phyloP scores from a whole-genome alignment of 2,113 vertebrate genomes.

The Ictidomys tridecemlineatus region DNA sequence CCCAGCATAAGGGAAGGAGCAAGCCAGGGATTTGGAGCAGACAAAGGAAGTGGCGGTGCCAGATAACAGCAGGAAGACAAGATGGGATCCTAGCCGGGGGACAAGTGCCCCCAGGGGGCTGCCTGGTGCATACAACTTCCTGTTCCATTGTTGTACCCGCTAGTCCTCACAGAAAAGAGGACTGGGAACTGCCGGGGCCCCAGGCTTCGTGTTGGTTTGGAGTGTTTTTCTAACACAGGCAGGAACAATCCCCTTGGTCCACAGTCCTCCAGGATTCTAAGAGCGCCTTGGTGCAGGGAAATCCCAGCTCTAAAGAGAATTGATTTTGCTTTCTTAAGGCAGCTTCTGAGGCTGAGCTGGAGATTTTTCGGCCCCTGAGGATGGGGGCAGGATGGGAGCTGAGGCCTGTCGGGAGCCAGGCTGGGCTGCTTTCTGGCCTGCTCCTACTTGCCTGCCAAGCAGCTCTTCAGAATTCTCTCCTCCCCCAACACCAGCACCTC shows the following conservation, averaged over 20 bases:
- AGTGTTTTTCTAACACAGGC: constrained; percentile 70
- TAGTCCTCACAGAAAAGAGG: constrained; percentile 1
- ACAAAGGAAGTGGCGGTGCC: constrained; percentile 79
- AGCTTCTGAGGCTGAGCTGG: background rate
- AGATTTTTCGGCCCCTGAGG: background rate
- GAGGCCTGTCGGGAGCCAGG: background rate
- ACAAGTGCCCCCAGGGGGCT: constrained; percentile 44
- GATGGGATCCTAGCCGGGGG: constrained; percentile 46
- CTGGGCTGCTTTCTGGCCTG: background rate
- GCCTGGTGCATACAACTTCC: constrained; percentile 53
- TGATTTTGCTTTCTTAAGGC: constrained; percentile 56
- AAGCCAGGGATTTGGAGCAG: constrained; percentile 23
- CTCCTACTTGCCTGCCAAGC: constrained; percentile 16
- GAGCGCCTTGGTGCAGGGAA: constrained; percentile 44
- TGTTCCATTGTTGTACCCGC: constrained; percentile 70
- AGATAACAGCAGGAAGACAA: constrained; percentile 70
- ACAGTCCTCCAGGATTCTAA: constrained; percentile 33
- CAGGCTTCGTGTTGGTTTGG: constrained; percentile 26
- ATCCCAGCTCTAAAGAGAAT: constrained; percentile 37
- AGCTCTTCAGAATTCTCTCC: constrained; percentile 4
- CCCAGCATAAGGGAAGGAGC: constrained; percentile 21
- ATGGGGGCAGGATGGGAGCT: background rate
- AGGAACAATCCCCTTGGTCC: constrained; percentile 75
- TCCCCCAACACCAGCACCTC: background rate
- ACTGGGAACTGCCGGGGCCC: constrained; percentile 23